A percentile compares a stretch with the other conserved stretches of the same genome.
Evolutionary conservation across 2,113 vertebrate species (phyloP).

Genomic region (Pteronura brasiliensis): DNA sequence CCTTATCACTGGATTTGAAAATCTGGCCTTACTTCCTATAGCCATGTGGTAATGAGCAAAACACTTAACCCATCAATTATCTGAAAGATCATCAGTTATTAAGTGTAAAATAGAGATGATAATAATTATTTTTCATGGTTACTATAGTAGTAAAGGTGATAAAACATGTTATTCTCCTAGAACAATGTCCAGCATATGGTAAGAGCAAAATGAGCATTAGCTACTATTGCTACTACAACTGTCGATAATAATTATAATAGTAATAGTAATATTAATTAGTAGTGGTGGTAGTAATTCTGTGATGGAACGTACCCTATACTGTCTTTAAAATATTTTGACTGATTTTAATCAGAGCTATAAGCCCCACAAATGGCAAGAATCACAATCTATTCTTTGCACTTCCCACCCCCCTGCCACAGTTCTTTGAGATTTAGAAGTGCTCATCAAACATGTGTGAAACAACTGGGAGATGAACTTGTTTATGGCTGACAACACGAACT

Average conservation of each 20-base stretch:
- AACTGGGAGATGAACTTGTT: not conserved
- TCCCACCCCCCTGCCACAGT: not conserved
- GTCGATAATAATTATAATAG: not conserved
- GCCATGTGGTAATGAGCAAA: not conserved
- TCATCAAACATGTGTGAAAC: not conserved
- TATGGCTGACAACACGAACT: not conserved
- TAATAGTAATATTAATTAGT: not conserved
- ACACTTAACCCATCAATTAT: not conserved
- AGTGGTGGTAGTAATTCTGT: not conserved
- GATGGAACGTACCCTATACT: not conserved
- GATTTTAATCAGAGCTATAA: not conserved
- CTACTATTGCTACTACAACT: not conserved
- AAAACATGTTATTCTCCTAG: not conserved
- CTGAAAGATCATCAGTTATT: not conserved
- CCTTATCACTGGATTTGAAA: not conserved
- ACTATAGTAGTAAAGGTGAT: not conserved
- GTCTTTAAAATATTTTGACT: constrained; percentile 20
- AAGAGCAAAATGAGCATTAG: constrained; percentile 5
- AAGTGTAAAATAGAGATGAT: not conserved
- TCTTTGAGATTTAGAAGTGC: not conserved
- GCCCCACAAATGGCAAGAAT: not conserved
- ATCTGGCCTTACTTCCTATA: not conserved
- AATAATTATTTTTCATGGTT: not conserved
- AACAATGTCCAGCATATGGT: not conserved
- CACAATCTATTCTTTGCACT: not conserved